Evolutionary conservation across 1,140 invertebrate genomes (phyloP).

Genomic region (Drosophila equinoxialis): DNA sequence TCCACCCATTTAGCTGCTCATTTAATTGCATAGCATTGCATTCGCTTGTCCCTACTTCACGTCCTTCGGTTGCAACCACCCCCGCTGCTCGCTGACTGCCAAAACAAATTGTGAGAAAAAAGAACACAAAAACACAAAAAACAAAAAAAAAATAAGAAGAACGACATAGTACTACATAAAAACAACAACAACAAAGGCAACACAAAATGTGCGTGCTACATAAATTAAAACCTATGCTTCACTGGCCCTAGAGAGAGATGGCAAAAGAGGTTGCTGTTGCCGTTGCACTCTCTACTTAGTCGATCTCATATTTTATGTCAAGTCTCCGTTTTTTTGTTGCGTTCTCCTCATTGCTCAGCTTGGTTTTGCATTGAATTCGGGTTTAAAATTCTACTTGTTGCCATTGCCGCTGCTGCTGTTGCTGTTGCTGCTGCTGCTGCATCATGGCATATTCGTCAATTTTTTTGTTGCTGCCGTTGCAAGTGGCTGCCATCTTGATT

Average conservation of each 20-base stretch:
- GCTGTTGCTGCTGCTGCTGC: conserved; percentile 46
- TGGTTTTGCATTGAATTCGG: conserved; percentile 80
- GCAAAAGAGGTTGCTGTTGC: conserved; percentile 22
- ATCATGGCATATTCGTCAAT: conserved; percentile 79
- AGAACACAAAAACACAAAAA: conserved; percentile 24
- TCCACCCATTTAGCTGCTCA: conserved; percentile 52
- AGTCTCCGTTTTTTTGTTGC: conserved; percentile 56
- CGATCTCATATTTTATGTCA: conserved; percentile 76
- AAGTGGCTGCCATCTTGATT: conserved; percentile 81
- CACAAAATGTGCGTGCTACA: conserved; percentile 79
- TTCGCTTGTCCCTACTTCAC: conserved; percentile 37
- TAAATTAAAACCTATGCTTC: conserved; percentile 80
- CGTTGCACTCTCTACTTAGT: conserved; percentile 36
- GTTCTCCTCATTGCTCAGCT: conserved; percentile 42
- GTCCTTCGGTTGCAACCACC: conserved; percentile 36
- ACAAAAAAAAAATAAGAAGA: conserved; percentile 20
- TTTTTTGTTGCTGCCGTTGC: conserved; percentile 63
- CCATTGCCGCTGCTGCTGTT: conserved; percentile 51
- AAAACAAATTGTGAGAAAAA: conserved; percentile 80
- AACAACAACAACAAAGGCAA: conserved; percentile 47
- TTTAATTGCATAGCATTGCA: conserved; percentile 69
- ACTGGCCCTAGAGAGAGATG: conserved; percentile 53
- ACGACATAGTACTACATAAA: conserved; percentile 37
- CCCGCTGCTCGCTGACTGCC: conserved; percentile 50
- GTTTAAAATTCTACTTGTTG: conserved; percentile 71